Conservation (phyloP, 2,888 invertebrate genomes). For the Temnothorax ravouxi region DNA sequence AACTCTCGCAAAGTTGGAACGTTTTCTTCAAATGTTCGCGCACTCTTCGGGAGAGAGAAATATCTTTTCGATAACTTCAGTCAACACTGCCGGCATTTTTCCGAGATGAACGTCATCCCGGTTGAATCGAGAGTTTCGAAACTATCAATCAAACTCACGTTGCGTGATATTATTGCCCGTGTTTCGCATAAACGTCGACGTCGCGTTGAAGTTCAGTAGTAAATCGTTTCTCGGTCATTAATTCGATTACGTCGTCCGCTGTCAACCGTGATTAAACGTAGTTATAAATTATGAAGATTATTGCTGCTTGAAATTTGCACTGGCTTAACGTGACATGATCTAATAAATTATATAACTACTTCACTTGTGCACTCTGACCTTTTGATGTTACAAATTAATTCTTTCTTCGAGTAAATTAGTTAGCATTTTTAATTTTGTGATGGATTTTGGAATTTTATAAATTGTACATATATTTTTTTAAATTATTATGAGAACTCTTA, state of each 20-base stretch:
- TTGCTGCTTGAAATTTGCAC: constrained; percentile 1
- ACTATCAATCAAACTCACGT: constrained; percentile 70
- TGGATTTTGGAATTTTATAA: background rate
- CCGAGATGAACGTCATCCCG: constrained; percentile 58
- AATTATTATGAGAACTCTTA: background rate
- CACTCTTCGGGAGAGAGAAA: background rate
- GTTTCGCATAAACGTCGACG: constrained; percentile 60
- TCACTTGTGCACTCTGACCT: background rate
- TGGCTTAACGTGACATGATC: background rate
- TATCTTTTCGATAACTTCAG: constrained; percentile 13
- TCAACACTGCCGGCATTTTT: constrained; percentile 12
- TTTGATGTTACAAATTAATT: constrained; percentile 5
- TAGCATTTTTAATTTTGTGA: background rate
- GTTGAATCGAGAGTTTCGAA: constrained; percentile 57
- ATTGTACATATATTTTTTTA: background rate
- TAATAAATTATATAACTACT: background rate
- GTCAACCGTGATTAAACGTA: constrained; percentile 9
- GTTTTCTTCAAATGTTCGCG: constrained; percentile 28
- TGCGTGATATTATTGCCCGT: constrained; percentile 55
- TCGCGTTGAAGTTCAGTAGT: constrained; percentile 48
- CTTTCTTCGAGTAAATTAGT: background rate
- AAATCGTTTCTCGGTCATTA: constrained; percentile 58
- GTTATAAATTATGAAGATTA: constrained; percentile 36
- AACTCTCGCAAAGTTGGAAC: constrained; percentile 38
- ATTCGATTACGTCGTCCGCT: constrained; percentile 47